These are phyloP conservation scores for Vannuccia rotundouncinata DNA, from an alignment of 2,888 invertebrate genomes.

Conservation along the genomic window DNA sequence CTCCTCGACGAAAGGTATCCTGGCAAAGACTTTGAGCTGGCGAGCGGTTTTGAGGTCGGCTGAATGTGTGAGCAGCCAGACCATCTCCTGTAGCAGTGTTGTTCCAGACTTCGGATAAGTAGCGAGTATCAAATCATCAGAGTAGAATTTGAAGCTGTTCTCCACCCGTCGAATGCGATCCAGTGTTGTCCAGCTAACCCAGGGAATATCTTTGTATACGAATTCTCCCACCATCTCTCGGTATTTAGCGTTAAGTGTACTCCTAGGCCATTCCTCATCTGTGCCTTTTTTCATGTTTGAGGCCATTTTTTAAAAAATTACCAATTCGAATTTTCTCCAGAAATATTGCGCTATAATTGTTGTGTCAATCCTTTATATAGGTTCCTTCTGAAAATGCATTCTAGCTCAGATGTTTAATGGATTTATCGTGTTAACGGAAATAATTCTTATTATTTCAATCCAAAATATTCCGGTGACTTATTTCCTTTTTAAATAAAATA, in stretches of 20 bases:
- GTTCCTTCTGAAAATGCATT: too few relatives aligned
- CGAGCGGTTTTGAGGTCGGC: conserved; percentile 37
- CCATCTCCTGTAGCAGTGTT: conserved; percentile 41
- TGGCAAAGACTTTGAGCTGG: neutral
- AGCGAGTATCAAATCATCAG: conserved; percentile 37
- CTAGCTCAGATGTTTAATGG: neutral
- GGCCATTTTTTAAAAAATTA: too few relatives aligned
- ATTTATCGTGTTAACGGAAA: neutral
- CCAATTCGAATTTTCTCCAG: too few relatives aligned
- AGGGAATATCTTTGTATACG: conserved; percentile 34
- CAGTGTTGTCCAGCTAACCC: conserved; percentile 36
- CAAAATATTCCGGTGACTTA: neutral
- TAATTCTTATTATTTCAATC: neutral
- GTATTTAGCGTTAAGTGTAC: conserved; percentile 32
- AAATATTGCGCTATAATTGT: too few relatives aligned
- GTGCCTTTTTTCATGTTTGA: too few relatives aligned
- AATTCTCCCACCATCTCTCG: conserved; percentile 29
- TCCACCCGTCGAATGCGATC: conserved; percentile 30
- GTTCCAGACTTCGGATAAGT: conserved; percentile 40
- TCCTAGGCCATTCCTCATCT: neutral
- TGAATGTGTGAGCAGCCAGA: conserved; percentile 38
- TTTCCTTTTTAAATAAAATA: neutral
- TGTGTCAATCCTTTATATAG: too few relatives aligned
- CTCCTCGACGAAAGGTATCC: conserved; percentile 35
- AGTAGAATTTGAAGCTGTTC: conserved; percentile 35